phyloP scores from a whole-genome alignment of 2,797 vertebrate genomes.

The Alauda arvensis region DNA sequence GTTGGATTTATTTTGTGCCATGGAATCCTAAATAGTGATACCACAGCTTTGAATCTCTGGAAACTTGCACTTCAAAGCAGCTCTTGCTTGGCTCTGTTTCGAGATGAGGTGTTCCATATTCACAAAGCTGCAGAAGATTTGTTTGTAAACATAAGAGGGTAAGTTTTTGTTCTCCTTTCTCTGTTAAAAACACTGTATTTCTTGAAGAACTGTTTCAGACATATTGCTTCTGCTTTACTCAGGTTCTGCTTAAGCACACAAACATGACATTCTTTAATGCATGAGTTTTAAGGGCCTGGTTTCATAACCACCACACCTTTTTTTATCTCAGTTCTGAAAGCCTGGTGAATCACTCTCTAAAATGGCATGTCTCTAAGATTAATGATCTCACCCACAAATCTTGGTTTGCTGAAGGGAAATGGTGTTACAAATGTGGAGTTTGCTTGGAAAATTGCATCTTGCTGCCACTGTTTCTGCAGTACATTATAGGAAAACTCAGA shows the following conservation, averaged over 20 bases:
- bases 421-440: neutral
- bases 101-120: constrained; percentile 97
- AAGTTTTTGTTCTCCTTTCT: neutral
- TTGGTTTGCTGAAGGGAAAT: neutral
- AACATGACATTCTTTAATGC: neutral
- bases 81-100: constrained; percentile 94
- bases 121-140: constrained; percentile 97
- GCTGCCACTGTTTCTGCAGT: neutral
- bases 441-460: neutral
- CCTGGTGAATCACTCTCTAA: neutral
- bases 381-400: neutral
- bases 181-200: neutral
- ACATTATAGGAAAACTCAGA: neutral
- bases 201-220: neutral
- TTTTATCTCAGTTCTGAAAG: neutral
- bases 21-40: constrained; percentile 87
- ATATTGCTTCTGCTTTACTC: neutral
- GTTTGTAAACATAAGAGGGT: constrained; percentile 97
- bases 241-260: neutral
- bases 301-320: neutral
- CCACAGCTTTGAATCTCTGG: constrained; percentile 91
- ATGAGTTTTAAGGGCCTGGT: neutral
- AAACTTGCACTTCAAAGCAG: constrained; percentile 97
- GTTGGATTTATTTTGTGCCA: constrained; percentile 98
- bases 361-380: neutral